phyloP scores from a whole-genome alignment of 2,888 invertebrate genomes.

The Pachymerium ferrugineum region DNA sequence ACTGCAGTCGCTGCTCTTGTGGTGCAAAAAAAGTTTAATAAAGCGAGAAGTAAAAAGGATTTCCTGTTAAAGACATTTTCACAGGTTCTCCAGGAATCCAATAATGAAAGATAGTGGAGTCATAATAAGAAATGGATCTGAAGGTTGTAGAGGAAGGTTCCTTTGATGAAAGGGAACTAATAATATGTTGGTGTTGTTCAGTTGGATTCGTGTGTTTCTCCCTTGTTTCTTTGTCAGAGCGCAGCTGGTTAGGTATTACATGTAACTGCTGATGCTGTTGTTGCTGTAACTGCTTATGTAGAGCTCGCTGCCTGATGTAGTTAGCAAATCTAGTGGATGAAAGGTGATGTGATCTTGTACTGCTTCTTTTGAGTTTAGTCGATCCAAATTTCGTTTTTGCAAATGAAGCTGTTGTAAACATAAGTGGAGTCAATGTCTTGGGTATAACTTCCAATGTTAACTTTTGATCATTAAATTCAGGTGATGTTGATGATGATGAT shows the following conservation, averaged over 20 bases:
- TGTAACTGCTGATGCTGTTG: constrained; percentile 47
- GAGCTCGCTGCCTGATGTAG: constrained; percentile 90
- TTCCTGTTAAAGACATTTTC: neutral
- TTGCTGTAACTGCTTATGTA: constrained; percentile 79
- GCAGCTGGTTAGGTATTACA: constrained; percentile 19
- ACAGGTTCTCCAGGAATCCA: constrained; percentile 35
- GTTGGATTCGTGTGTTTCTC: constrained; percentile 33
- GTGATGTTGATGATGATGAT: constrained; percentile 2
- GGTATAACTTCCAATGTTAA: constrained; percentile 57
- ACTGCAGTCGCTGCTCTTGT: too few species aligned
- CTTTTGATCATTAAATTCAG: constrained; percentile 3
- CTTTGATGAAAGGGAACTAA: constrained; percentile 40
- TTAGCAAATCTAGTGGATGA: constrained; percentile 96
- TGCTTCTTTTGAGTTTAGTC: constrained; percentile 94
- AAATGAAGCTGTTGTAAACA: constrained; percentile 95
- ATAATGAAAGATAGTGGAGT: constrained; percentile 41
- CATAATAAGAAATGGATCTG: constrained; percentile 36
- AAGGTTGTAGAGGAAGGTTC: constrained; percentile 40
- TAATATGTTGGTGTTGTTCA: constrained; percentile 35
- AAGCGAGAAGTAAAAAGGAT: too few species aligned
- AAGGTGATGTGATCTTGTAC: constrained; percentile 90
- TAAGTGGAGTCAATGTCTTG: constrained; percentile 59
- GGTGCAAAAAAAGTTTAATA: too few species aligned
- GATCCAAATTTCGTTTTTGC: constrained; percentile 99
- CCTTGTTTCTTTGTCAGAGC: constrained; percentile 31